Base-by-base conservation (phyloP, 2,797 vertebrate species). In the Catharus ustulatus region DNA sequence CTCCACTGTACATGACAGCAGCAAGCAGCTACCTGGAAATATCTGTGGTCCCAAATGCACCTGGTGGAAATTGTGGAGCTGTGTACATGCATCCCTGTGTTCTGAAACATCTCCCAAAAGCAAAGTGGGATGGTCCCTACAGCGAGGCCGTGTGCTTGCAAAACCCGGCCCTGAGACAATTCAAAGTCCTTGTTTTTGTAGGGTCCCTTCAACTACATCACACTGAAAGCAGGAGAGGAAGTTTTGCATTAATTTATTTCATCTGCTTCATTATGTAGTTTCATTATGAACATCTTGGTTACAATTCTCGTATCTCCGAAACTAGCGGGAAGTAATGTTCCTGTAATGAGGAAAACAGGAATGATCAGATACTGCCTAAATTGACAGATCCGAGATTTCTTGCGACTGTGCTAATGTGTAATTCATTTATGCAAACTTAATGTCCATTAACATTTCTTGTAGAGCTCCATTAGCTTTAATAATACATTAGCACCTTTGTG, bases 371-470 rank as follows among this genome's bases (percentile, higher is more conserved):
- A 97, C 94, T 94, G 86, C 97, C 97, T 96, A 96, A 98, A 97
- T 97, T 97, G 98, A 98, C 98, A 98, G 97, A 97, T 97, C 94
- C 90, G 73, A 95, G 97, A 97, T 97, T 97, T 97, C 97, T 97
- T 95, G 96, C 83, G 59, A 97, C 97, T 95, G 95, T 95, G 97
- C 97, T 98, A 98, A 98, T 98, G 97, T 94, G 97, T 98, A 98
- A 98, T 98, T 98, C 98, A 98, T 98, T 98, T 98, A 98, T 98
- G 98, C 98, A 98, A 98, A 98, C 97, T 97, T 98, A 97, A 98
- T 97, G 97, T 97, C 98, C 98, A 98, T 98, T 98, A 98, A 97
- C 98, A 97, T 98, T 97, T 97, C 97, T 97, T 95, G 97, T 97
- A 97, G 97, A 97, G 97, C 97, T 97, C 97, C 97, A 98, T 98